phyloP scores from a whole-genome alignment of 2,113 vertebrate genomes.

The Eidolon helvum region DNA sequence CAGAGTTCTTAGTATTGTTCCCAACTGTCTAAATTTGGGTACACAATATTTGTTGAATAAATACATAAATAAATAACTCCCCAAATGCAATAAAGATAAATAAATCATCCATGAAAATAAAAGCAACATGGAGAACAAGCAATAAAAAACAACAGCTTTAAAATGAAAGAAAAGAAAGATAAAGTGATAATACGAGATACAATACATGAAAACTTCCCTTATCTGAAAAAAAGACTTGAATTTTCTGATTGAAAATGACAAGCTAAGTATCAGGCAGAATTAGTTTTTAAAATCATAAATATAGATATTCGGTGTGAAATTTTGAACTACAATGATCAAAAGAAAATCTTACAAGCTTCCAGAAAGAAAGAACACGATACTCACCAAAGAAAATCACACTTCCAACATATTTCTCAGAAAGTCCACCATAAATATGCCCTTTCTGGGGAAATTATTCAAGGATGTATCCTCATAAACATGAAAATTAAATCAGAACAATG shows the following conservation, averaged over 20 bases:
- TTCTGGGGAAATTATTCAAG: background rate
- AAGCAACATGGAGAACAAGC: background rate
- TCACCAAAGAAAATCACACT: background rate
- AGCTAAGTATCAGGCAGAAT: background rate
- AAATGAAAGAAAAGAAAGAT: background rate
- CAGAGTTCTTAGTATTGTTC: background rate
- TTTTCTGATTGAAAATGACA: background rate
- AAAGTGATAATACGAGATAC: background rate
- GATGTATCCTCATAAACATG: background rate
- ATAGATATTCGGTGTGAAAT: background rate
- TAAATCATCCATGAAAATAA: background rate
- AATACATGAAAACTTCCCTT: background rate
- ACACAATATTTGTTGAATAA: background rate
- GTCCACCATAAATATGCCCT: background rate
- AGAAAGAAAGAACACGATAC: background rate
- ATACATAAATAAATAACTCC: background rate
- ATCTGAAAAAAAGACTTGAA: background rate
- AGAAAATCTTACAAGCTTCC: background rate
- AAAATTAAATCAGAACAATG: constrained; percentile 3
- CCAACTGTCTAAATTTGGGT: background rate
- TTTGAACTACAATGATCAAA: background rate
- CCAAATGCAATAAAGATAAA: background rate
- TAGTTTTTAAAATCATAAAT: background rate
- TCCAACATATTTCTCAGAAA: background rate
- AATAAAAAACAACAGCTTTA: background rate